Evolutionary conservation across 2,113 vertebrate species (phyloP).

Genomic region (Ophiodon elongatus): DNA sequence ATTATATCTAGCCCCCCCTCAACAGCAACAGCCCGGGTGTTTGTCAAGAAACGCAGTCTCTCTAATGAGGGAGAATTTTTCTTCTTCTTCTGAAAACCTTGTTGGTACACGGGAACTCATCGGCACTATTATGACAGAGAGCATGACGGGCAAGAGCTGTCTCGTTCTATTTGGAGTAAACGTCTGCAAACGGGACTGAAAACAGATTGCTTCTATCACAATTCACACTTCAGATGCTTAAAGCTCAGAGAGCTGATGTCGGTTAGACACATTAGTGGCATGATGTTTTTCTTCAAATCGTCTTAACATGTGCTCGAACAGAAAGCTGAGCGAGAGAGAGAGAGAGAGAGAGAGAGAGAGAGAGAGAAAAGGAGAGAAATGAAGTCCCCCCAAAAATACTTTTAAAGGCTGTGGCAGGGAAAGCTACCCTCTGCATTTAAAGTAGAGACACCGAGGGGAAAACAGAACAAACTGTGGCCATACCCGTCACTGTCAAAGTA

Average conservation of each 20-base stretch:
- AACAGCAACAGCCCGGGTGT: constrained; percentile 5
- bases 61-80: constrained; percentile 35
- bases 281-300: background rate
- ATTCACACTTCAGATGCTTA: constrained; percentile 1
- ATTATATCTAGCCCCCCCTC: background rate
- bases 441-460: constrained; percentile 36
- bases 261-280: background rate
- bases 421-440: constrained; percentile 30
- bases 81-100: background rate
- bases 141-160: background rate
- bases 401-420: constrained; percentile 5
- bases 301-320: background rate
- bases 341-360: too few species aligned
- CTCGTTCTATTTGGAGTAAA: constrained; percentile 1
- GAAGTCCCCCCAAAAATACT: constrained; percentile 6
- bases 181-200: background rate
- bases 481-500: constrained; percentile 49
- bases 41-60: background rate
- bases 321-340: background rate
- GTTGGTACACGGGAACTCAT: background rate
- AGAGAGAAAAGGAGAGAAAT: background rate
- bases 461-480: constrained; percentile 19
- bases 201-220: background rate
- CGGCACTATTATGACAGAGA: constrained; percentile 42
- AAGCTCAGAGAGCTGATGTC: background rate